Conservation (phyloP, 1,140 invertebrate genomes). For the Orussus abietinus region DNA sequence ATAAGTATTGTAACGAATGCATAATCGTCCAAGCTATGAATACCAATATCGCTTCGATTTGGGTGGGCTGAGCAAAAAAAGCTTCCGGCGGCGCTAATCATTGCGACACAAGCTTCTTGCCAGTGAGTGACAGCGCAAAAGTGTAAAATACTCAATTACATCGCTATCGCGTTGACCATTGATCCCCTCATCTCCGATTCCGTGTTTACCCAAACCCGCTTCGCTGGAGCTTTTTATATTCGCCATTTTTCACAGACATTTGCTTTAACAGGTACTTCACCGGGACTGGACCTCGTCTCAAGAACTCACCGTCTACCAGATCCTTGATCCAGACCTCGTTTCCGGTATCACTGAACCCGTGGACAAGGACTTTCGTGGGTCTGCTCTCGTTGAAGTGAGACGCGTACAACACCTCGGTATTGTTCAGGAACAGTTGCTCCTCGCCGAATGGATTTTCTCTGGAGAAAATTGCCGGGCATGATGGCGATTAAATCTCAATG, state of each 20-base stretch:
- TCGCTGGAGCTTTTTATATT: constrained; percentile 15
- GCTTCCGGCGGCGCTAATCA: background rate
- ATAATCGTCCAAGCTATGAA: too few relatives aligned
- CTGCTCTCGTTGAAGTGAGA: constrained; percentile 46
- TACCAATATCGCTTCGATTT: too few relatives aligned
- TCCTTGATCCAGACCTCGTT: constrained; percentile 46
- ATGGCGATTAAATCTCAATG: too few relatives aligned
- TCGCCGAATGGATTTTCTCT: constrained; percentile 41
- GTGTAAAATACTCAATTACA: constrained; percentile 28
- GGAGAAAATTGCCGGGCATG: too few relatives aligned
- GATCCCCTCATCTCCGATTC: constrained; percentile 29
- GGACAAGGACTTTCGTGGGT: constrained; percentile 51
- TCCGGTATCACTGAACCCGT: constrained; percentile 54
- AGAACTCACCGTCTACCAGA: constrained; percentile 36
- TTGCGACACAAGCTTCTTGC: background rate
- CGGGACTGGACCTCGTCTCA: background rate
- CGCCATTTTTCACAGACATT: background rate
- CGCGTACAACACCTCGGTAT: constrained; percentile 38
- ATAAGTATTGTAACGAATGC: too few relatives aligned
- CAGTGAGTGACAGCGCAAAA: constrained; percentile 13
- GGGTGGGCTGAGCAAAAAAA: too few relatives aligned
- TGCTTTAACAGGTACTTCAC: too few relatives aligned
- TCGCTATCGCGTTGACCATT: constrained; percentile 26
- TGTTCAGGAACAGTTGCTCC: constrained; percentile 35
- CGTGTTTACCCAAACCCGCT: constrained; percentile 30